Evolutionary conservation across 2,113 vertebrate genomes (phyloP), one percentile per base, ranked within the genome.

Genomic region (Physeter macrocephalus): DNA sequence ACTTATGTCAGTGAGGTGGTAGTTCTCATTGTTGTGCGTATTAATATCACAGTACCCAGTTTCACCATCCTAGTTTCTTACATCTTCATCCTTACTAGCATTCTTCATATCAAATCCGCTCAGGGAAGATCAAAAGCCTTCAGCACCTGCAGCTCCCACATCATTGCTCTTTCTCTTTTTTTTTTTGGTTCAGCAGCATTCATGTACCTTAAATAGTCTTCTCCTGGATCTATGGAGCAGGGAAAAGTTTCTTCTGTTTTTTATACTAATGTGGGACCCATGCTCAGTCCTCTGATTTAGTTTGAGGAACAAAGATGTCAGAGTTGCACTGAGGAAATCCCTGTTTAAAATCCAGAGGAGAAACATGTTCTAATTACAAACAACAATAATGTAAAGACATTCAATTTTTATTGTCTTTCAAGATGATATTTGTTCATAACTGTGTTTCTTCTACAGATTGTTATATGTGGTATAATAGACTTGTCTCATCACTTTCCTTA

Each of bases 241-340:
- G 94, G 95, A 8, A 98, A 98, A 90, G 6, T 97, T 83, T 93
- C 90, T 90, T 97, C 98, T 46, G 69, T 98, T 46, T 97, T 98
- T 23, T 98, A 96, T 29, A 98, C 97, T 23, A 96, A 97, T 57
- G 52, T 97, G 36, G 93, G 21, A 0, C 92, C 98, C 21, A 95
- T 97, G 96, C 75, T 98, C 12, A 97, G 97, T 6, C 96, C 97
- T 25, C 21, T 97, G 8, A 97, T 97, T 36, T 97, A 97, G 96
- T 85, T 83, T 97, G 67, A 88, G 95, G 14, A 98, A 97, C 61
- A 98, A 96, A 3, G 96, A 97, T 90, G 71, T 97, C 23, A 96
- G 96, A 78, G 29, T 49, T 61, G 95, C 93, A 4, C 15, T 98
- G 43, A 92, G 21, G 6, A 97, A 85, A 90, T n/a, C 18, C 0